These are phyloP conservation scores for Romanomermis culicivorax DNA, from an alignment of 2,888 invertebrate species.

Conservation along the genomic window DNA sequence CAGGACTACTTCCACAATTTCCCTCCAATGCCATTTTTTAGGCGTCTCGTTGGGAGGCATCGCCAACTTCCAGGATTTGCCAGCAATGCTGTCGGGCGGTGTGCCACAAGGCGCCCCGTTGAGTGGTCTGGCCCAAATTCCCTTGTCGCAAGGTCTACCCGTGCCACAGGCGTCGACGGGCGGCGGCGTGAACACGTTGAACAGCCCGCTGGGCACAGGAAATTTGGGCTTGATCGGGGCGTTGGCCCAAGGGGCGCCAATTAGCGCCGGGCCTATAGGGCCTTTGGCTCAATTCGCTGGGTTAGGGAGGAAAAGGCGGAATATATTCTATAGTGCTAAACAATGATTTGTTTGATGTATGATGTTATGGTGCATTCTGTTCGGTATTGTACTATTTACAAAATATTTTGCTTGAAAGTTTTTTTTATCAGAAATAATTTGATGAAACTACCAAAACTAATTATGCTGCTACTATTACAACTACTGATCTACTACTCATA, in stretches of 20 bases:
- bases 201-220: neutral
- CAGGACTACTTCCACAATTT: too few relatives aligned
- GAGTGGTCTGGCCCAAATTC: constrained; percentile 1
- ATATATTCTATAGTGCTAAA: neutral
- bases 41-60: neutral
- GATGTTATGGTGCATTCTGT: too few relatives aligned
- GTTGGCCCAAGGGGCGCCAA: neutral
- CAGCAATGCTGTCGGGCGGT: neutral
- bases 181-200: neutral
- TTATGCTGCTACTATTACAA: too few relatives aligned
- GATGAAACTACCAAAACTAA: too few relatives aligned
- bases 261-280: constrained; percentile 28
- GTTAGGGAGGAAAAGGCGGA: neutral
- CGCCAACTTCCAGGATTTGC: neutral
- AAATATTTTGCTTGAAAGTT: too few relatives aligned
- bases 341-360: too few relatives aligned
- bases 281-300: neutral
- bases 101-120: neutral
- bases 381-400: too few relatives aligned
- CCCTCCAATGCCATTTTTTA: too few relatives aligned
- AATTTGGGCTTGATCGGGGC: neutral
- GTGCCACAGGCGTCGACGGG: neutral
- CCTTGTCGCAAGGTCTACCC: neutral
- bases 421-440: too few relatives aligned
- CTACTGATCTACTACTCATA: too few relatives aligned